Base-by-base conservation (phyloP, 2,797 vertebrate genomes). In the Erithacus rubecula region DNA sequence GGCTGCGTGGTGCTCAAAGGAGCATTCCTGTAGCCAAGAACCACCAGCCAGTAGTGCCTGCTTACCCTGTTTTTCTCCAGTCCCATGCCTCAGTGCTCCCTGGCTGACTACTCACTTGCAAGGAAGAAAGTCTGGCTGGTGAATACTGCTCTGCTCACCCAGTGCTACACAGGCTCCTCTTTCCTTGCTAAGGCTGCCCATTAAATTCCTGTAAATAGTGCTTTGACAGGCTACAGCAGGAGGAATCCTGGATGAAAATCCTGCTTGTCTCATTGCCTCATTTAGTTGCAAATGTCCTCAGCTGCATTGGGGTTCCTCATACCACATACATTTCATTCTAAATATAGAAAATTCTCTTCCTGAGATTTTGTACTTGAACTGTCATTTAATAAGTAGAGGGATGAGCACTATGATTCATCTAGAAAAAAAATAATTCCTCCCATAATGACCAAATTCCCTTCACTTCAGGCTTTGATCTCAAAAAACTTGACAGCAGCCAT, bases 351-450 rank as follows among this genome's bases (percentile, higher is more conserved):
- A 85, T 71, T 69, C 6, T 78, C 51, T 92, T 85, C n/a, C 58
- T 68, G 76, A 75, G 39, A 87, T 85, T 93, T 90, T 70, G 81
- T 90, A 93, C 83, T 90, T 95, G 83, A 90, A 87, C 49, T 78
- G 76, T 85, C 78, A 91, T 83, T 92, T 72, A 71, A 34, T 65
- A 62, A 62, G 75, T 60, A 60, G 16, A 75, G 83, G 69, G 71
- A 87, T 71, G 30, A 56, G 60, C 7, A 39, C 9, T 19, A 46
- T 87, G 83, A 91, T 30, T 83, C 65, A 83, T 83, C 46, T 62
- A 23, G 49, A 32, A 90, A 87, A 55, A 76, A 79, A n/a, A 24
- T 39, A 69, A 72, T 15, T 64, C 26, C 12, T 79, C 19, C 44
- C 22, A 70, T 83, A 69, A 89, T 36, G 37, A 77, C 58, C 12